Evolutionary conservation across 1,140 invertebrate species (phyloP).

Genomic region (Euwallacea fornicatus): DNA sequence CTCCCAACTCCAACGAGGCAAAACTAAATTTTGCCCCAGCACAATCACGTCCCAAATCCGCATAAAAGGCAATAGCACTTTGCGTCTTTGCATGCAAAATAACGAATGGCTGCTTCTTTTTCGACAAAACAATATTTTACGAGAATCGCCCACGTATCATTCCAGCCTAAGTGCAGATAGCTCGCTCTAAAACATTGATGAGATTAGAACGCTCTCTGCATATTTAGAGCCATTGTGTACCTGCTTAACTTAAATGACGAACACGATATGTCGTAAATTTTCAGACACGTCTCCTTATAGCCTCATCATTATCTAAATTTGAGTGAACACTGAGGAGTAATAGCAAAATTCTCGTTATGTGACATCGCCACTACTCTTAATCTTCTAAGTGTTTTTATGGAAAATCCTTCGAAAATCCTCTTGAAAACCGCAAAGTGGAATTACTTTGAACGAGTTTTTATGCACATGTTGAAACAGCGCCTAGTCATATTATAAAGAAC

Average conservation of each 20-base stretch:
- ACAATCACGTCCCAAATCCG: not conserved
- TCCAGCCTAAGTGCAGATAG: slow-evolving; percentile 20
- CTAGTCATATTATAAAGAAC: not conserved
- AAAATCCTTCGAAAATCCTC: no score
- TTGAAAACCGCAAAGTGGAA: no score
- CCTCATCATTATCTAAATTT: not conserved
- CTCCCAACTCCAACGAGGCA: not conserved
- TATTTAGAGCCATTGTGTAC: slow-evolving; percentile 9
- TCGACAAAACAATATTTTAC: not conserved
- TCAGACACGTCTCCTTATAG: not conserved
- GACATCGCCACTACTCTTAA: no score
- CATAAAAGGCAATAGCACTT: not conserved
- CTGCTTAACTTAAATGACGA: no score
- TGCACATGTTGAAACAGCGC: no score
- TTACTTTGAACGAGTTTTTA: no score
- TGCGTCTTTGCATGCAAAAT: not conserved
- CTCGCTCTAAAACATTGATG: slow-evolving; percentile 29
- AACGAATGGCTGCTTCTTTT: not conserved
- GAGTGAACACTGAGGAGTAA: not conserved
- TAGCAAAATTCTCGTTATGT: no score
- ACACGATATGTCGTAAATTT: not conserved
- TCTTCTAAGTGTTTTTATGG: no score
- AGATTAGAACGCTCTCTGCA: slow-evolving; percentile 26
- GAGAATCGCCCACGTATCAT: slow-evolving; percentile 22
- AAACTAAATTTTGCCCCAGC: not conserved